Evolutionary conservation across 1,140 invertebrate species (phyloP), one percentile per base, ranked within the genome.

Genomic region (Leptopilina clavipes): DNA sequence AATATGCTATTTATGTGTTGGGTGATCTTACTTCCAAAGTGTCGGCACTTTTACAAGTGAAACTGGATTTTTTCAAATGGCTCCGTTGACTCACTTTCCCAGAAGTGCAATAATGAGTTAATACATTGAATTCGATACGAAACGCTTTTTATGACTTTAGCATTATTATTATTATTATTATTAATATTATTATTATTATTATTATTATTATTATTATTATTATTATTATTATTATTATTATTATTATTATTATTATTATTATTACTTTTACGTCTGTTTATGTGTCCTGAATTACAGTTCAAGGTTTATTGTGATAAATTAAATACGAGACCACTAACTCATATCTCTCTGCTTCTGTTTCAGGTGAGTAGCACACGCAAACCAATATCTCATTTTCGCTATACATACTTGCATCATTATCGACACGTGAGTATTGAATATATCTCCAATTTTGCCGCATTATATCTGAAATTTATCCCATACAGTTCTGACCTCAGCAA

Each of bases 281-380:
- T 65, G 22, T 31, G 59, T 65, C 25, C 25, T 65, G 59, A 9
- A 65, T 31, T 31, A 65, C 25, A 14, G 59, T 65, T 65, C 59
- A 65, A 65, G 59, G 59, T 31, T 65, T 65, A 65, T 3, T 65
- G 59, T 37, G n/a, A n/a, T n/a, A 19, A 31, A 12, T 65, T 65
- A 65, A 65, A 65, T 65, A 31, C 25, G 59, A n/a, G n/a, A 65
- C 25, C 14, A 65, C 59, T 65, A 65, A 65, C 31, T 48, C 45
- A 19, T 75, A 45, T 52, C 72, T n/a, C 75, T 73, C 43, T 70
- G 40, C 19, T 74, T 75, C 40, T 79, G 44, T 82, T 82, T 8
- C 79, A 83, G 82, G 82, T 83, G 79, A 83, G 82, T 82, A 59
- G n/a, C n/a, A n/a, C 52, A 65, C 44, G 40, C 73, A 72, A 56